Evolutionary conservation across 2,888 invertebrate genomes (phyloP), one percentile per base, ranked within the genome.

Genomic region (Cephonodes hylas): DNA sequence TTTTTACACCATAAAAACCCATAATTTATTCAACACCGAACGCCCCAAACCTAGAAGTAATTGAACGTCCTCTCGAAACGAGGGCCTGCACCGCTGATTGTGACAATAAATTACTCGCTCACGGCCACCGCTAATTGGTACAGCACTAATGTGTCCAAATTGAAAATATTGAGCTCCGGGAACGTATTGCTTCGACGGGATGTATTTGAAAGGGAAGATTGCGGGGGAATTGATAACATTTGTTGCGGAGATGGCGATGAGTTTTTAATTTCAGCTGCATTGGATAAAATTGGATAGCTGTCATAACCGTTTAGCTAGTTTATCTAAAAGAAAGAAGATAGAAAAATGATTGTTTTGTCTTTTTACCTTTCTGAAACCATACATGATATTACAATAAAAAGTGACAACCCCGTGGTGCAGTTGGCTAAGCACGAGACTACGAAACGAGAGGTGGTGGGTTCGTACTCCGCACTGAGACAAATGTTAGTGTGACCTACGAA

Each of bases 81-180:
- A 18, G 53, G 31, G 53, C 10, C 18, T 3, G 25, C 59, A 75
- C 81, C n/a, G n/a, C 84, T 87, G 87, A 85, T 82, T 82, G 86
- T 85, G 87, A 84, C 85, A 85, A 82, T 88, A 86, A 87, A 89
- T 89, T 87, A 88, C 88, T 81, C 71, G 83, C 80, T 84, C 86
- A 88, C 88, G 84, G 82, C 81, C 72, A 70, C 80, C 84, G 80
- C 85, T 88, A 89, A 89, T 89, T 89, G 88, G 82, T 80, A 77
- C 81, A 76, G 77, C 76, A 74, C 79, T 82, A 84, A 84, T 79
- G 77, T 79, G 77, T 80, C 81, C 79, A 76, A 77, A 72, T 76
- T 74, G 71, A 77, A 86, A 86, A 83, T 84, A 85, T 84, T 68
- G 76, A 78, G 80, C 81, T 22, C 25, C 42, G 25, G 25, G 18